Base-by-base conservation (phyloP, 2,113 vertebrate genomes). In the Hemicordylus capensis region DNA sequence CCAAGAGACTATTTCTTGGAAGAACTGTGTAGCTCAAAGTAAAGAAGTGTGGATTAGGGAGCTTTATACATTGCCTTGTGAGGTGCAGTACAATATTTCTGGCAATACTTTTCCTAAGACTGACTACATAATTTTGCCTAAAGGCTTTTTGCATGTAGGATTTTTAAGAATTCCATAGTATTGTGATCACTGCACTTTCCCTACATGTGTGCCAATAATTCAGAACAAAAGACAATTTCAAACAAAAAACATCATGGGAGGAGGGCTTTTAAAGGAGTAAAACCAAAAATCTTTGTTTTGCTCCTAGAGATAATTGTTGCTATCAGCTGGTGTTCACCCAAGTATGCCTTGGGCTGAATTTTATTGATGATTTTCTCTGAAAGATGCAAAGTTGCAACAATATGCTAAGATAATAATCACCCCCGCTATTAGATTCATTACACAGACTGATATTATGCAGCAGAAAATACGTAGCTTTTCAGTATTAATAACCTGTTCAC, bases 281-380 rank as follows among this genome's bases (percentile, higher is more conserved):
- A 15, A 76, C 1, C 0, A n/a, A 0, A 42, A 81, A n/a, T 80
- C 61, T 0, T 88, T 90, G 61, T 20, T 17, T 5, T 54, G 51
- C 48, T 70, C 7, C 31, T 58, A 58, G 17, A 83, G 39, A 81
- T 9, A 42, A 4, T 20, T 80, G 4, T 2, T 3, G 22, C 17
- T 42, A 64, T 78, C 67, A 44, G 34, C 28, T 74, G 24, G 20
- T 80, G 44, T 39, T 74, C 69, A 84, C 1, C 6, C 83, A 11
- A 90, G 14, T 14, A 74, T 87, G 59, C 31, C 69, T 83, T 84
- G 28, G 28, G 48, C 22, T 59, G 42, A 74, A 72, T 73, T 1
- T 91, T 80, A 80, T 26, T 76, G 19, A 20, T 66, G 48, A 86
- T 88, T 90, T 88, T 1, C 17, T 91, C 89, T 89, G 80, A 73